phyloP scores from a whole-genome alignment of 2,888 invertebrate species.

The Spilarctia lutea region DNA sequence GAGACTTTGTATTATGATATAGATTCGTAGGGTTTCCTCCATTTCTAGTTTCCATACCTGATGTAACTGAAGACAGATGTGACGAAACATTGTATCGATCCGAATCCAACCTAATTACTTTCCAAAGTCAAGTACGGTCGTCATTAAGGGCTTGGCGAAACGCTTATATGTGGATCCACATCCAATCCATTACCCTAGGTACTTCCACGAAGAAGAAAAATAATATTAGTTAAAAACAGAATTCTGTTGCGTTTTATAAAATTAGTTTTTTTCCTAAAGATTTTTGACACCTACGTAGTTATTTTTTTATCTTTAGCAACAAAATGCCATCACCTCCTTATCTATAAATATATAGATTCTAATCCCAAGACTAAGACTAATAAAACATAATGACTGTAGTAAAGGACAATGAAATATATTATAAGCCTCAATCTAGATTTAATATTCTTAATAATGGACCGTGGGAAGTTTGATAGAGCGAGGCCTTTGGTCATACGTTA shows the following conservation, averaged over 20 bases:
- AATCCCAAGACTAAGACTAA: not conserved
- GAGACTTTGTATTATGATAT: no score
- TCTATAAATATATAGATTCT: not conserved
- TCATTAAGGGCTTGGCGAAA: no score
- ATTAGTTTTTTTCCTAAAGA: no score
- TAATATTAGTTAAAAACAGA: not conserved
- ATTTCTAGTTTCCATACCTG: no score
- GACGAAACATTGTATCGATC: not conserved
- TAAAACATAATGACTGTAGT: not conserved
- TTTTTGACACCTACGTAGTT: no score
- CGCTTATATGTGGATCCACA: no score
- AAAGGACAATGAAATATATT: slow-evolving; percentile 38
- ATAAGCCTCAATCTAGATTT: slow-evolving; percentile 35
- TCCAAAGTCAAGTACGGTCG: no score
- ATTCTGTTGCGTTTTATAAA: not conserved
- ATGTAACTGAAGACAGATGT: no score
- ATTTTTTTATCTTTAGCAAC: not conserved
- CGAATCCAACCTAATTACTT: no score
- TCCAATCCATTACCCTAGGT: no score
- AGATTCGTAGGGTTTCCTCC: no score
- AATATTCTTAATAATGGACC: slow-evolving; percentile 25
- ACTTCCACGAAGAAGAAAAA: no score
- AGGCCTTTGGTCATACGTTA: not conserved
- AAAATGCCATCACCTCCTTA: not conserved
- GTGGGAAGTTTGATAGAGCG: slow-evolving; percentile 34